A percentile compares a stretch with the other conserved stretches of the same genome.
Evolutionary conservation across 2,797 vertebrate species (phyloP).

Genomic region (Chrosomus eos): DNA sequence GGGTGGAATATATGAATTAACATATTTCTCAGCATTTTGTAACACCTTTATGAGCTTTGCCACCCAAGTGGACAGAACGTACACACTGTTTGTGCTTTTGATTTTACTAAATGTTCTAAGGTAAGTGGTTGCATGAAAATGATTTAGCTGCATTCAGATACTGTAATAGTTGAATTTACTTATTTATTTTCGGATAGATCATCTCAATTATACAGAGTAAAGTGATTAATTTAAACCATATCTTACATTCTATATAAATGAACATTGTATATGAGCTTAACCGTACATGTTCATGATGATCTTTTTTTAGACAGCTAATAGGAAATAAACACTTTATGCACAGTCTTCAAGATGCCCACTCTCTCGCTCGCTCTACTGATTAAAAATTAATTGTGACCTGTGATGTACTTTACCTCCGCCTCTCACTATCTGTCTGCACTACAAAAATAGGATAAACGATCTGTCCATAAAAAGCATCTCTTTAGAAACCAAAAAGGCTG

Average conservation of each 20-base stretch:
- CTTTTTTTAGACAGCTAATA: background rate
- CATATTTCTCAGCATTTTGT: background rate
- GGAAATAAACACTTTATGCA: constrained; percentile 2
- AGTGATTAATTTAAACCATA: background rate
- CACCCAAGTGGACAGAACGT: background rate
- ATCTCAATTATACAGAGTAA: background rate
- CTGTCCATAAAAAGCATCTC: background rate
- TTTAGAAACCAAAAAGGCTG: background rate
- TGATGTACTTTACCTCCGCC: too few species aligned
- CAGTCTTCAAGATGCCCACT: background rate
- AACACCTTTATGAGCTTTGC: background rate
- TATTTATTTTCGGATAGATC: background rate
- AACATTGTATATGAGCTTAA: background rate
- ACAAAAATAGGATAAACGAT: background rate
- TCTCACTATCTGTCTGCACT: background rate
- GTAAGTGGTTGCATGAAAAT: background rate
- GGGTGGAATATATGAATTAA: constrained; percentile 4
- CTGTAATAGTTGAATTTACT: background rate
- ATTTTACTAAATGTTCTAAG: background rate
- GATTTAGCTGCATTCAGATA: background rate
- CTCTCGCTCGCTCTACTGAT: background rate
- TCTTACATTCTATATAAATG: background rate
- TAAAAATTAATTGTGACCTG: background rate
- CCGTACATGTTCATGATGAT: background rate
- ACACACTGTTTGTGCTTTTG: background rate